Evolutionary conservation across 2,797 vertebrate species (phyloP), one percentile per base, ranked within the genome.

Genomic region (Glyptemys insculpta): DNA sequence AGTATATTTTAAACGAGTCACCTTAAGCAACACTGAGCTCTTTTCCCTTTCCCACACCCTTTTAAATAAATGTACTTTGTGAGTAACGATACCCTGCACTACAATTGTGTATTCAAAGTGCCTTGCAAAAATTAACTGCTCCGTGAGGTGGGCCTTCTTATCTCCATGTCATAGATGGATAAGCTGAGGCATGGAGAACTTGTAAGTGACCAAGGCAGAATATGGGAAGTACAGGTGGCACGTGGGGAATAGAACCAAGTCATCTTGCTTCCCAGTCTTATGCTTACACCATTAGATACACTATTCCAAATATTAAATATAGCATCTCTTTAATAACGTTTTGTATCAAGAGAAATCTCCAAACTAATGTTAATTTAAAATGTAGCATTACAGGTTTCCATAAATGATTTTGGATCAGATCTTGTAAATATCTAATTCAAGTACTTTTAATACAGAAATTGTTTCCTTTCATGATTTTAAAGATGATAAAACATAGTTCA

Each of bases 181-280:
- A 41, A 72, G 41, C 41, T 12, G 34, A 21, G 72, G 37, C 41
- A 74, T 7, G 23, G 37, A 74, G 34, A 34, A 31, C 12, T 53
- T 89, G 15, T 2, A 4, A 15, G 34, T 44, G 62, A 54, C 74
- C 10, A 27, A 68, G 83, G 47, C 14, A 34, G 47, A 44, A 34
- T 2, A 11, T 57, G 47, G 15, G 4, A 85, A 65, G 25, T 65
- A 68, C 52, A 1, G 3, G 31, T 6, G 56, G 80, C 4, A 2
- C 59, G 62, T 82, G 7, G n/a, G 57, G 5, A 21, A 21, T 34
- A 23, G 27, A 41, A 8, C 15, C 4, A 29, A 8, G 27, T 29
- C 50, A 2, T 49, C 81, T 29, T 47, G 89, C 0, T 47, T 81
- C 15, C 41, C 6, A 16, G 62, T 53, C 16, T 1, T 3, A 9